Conservation (phyloP, 2,797 vertebrate genomes). For the Acipenser oxyrinchus region DNA sequence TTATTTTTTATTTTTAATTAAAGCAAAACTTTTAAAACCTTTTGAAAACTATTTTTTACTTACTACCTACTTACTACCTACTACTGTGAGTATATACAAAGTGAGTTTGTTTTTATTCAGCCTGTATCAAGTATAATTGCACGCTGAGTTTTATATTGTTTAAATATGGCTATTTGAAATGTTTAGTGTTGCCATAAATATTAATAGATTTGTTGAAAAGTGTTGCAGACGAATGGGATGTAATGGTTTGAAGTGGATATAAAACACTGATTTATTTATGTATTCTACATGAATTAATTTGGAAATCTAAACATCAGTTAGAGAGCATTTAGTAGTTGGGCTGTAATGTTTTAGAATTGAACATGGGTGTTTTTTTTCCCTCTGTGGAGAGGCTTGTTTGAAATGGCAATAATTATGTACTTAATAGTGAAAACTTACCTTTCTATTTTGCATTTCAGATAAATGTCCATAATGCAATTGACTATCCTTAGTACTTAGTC, state of each 20-base stretch:
- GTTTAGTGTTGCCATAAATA: conserved; percentile 71
- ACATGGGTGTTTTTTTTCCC: conserved; percentile 53
- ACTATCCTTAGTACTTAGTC: no score
- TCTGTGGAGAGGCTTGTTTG: conserved; percentile 69
- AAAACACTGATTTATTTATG: conserved; percentile 70
- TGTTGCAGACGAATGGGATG: conserved; percentile 51
- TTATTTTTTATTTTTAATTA: no score
- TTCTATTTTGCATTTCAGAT: conserved; percentile 72
- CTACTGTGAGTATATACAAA: conserved; percentile 42
- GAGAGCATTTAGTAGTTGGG: conserved; percentile 55
- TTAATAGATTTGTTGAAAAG: conserved; percentile 68
- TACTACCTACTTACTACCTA: conserved; percentile 46
- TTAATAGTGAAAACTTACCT: conserved; percentile 54
- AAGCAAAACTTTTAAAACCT: conserved; percentile 33
- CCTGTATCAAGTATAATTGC: conserved; percentile 48
- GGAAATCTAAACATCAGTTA: conserved; percentile 64
- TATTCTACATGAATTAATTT: conserved; percentile 72
- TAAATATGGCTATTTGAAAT: conserved; percentile 59
- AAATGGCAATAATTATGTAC: conserved; percentile 73
- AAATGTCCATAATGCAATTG: conserved; percentile 40
- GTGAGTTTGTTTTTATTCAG: conserved; percentile 42
- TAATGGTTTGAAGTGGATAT: conserved; percentile 66
- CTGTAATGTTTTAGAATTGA: conserved; percentile 54
- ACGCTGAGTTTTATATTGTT: conserved; percentile 52
- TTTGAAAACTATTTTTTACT: conserved; percentile 31